phyloP scores from a whole-genome alignment of 2,888 invertebrate species.

The Metacarcinus magister region DNA sequence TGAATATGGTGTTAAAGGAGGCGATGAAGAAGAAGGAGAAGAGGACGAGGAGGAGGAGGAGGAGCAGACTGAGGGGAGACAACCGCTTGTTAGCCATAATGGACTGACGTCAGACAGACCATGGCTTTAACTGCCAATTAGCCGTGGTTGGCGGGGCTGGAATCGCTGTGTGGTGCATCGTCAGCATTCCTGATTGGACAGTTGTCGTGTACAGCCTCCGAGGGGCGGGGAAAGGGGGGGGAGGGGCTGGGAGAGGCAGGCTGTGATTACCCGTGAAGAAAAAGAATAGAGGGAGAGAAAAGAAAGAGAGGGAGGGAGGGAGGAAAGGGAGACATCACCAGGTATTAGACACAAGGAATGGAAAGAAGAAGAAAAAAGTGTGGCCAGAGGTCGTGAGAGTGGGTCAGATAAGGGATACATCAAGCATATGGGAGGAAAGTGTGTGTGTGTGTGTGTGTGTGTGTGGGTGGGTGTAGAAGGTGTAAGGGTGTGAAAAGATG shows the following conservation, averaged over 20 bases:
- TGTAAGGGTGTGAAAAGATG: too few relatives aligned
- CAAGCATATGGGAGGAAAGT: neutral
- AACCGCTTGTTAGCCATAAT: slow-evolving; percentile 68
- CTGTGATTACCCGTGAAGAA: neutral
- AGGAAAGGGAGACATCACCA: neutral
- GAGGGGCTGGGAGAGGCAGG: neutral
- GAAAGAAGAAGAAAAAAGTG: neutral
- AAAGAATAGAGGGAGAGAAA: neutral
- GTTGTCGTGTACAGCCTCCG: slow-evolving; percentile 32
- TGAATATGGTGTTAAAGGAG: neutral
- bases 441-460: too few relatives aligned
- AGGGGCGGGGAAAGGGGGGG: neutral
- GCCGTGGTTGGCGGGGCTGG: slow-evolving; percentile 63
- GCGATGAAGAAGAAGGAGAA: neutral
- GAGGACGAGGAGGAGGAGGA: too few relatives aligned
- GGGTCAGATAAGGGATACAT: neutral
- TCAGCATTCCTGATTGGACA: slow-evolving; percentile 64
- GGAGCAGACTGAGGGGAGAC: neutral
- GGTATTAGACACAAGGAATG: neutral
- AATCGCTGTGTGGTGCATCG: slow-evolving; percentile 59
- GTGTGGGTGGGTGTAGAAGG: too few relatives aligned
- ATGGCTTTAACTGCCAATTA: slow-evolving; percentile 71
- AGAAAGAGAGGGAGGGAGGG: neutral
- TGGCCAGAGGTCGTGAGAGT: neutral
- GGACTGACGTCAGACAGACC: slow-evolving; percentile 66